These are phyloP conservation scores for Penaeus japonicus DNA, from an alignment of 1,140 invertebrate species.

Conservation along the genomic window DNA sequence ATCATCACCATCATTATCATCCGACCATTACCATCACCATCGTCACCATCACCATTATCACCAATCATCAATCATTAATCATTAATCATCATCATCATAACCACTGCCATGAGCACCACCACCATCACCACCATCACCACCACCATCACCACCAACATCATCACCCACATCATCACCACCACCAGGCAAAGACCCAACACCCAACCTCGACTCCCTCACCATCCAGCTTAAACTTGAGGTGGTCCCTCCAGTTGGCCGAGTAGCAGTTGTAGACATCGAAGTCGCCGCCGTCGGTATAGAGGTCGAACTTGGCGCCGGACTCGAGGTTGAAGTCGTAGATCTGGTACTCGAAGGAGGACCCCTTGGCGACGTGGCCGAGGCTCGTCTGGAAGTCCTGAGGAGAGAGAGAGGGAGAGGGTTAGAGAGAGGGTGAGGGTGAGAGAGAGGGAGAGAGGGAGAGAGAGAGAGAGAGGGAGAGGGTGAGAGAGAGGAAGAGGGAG, in stretches of 20 bases:
- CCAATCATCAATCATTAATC: too few species aligned
- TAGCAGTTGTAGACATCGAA: constrained; percentile 39
- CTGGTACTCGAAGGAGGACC: constrained; percentile 9
- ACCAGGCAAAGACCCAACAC: neutral
- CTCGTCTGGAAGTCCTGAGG: constrained; percentile 14
- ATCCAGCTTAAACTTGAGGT: constrained; percentile 30
- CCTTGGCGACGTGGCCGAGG: neutral
- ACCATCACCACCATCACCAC: too few species aligned
- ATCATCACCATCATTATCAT: too few species aligned
- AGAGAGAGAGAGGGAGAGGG: too few species aligned
- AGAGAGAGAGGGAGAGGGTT: neutral
- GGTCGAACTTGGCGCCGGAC: neutral
- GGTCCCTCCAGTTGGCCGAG: constrained; percentile 38
- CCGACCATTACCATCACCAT: too few species aligned
- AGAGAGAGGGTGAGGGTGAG: neutral
- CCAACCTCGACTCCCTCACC: constrained; percentile 3
- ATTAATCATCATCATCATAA: too few species aligned
- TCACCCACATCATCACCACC: too few species aligned
- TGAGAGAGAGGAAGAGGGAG: too few species aligned
- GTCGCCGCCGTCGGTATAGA: neutral
- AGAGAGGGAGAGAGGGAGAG: too few species aligned
- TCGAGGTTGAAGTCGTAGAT: constrained; percentile 35
- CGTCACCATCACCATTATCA: too few species aligned
- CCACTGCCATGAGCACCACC: too few species aligned
- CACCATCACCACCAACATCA: too few species aligned